Evolutionary conservation across 2,888 invertebrate genomes (phyloP).

Genomic region (Sphaerophoria taeniata): DNA sequence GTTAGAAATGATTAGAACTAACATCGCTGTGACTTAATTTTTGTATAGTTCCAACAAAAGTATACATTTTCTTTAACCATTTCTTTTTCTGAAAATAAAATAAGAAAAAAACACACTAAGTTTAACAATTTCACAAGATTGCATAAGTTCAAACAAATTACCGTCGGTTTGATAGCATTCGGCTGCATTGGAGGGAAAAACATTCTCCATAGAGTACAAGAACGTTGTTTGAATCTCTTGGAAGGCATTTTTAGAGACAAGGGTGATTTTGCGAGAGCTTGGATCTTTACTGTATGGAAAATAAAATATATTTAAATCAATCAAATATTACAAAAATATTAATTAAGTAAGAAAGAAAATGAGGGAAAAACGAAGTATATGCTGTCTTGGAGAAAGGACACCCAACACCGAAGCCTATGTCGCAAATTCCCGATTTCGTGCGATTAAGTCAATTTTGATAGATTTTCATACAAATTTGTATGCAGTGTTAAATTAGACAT

Average conservation of each 20-base stretch:
- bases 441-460: too few species aligned
- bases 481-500: too few species aligned
- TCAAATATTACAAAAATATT: too few species aligned
- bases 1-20: conserved; percentile 21
- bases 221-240: conserved; percentile 79
- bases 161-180: conserved; percentile 79
- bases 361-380: too few species aligned
- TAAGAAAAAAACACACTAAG: background rate
- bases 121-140: background rate
- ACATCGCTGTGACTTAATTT: conserved; percentile 77
- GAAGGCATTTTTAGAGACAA: conserved; percentile 79
- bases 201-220: conserved; percentile 80
- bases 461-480: too few species aligned
- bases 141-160: conserved; percentile 53
- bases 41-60: conserved; percentile 80
- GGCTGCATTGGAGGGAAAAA: conserved; percentile 80
- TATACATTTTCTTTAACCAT: conserved; percentile 79
- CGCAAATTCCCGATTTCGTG: too few species aligned
- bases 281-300: conserved; percentile 79
- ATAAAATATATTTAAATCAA: background rate
- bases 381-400: too few species aligned
- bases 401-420: too few species aligned
- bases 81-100: conserved; percentile 77
- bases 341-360: too few species aligned
- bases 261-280: conserved; percentile 79